Base-by-base conservation (phyloP, 1,140 invertebrate species). In the Drosophila obscura region DNA sequence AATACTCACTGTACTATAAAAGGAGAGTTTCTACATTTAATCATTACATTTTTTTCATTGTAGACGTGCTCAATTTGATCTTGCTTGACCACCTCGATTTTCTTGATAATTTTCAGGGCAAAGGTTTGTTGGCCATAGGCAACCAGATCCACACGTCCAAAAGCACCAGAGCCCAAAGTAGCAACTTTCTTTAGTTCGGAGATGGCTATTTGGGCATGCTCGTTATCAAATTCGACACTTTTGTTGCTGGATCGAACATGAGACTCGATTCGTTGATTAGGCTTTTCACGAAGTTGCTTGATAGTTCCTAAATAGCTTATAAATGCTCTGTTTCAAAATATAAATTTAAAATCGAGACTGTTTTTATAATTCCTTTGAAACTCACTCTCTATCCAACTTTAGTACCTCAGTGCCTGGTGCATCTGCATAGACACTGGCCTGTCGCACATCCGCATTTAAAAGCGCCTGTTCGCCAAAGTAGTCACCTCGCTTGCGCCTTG, bases 1-100 rank as follows among this genome's bases (percentile, higher is more conserved):
- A 72, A 31, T 41, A 79, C 92, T 92, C 91, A 97, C 96, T 95
- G 96, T 92, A 96, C 96, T 72, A 98, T 96, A 83, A 97, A 98
- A 5, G 95, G 94, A 48, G 94, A 96, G 48, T 95, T 93, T 2
- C 89, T 77, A 68, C 96, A 97, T 1, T 93, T 93, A 90, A 96
- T 95, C 95, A 98, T 97, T 49, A 98, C 97, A 77, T 96, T 94
- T 92, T 98, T 98, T 92, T 99, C 98, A 69, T 96, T 98, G 83
- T 96, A 96, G 3, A 97, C 96, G 88, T 99, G 97, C 72, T 98
- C 96, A 71, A 98, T 97, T 90, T 99, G 98, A 81, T 97, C 96
- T 61, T 97, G 97, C 53, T 97, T 96, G 5, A 98, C 96, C 92
- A 99, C 97, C 74, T 98, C 97, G 46, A 96, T 94, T 92, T 99